Base-by-base conservation (phyloP, 1,140 invertebrate genomes). In the Brachionus rotundiformis region DNA sequence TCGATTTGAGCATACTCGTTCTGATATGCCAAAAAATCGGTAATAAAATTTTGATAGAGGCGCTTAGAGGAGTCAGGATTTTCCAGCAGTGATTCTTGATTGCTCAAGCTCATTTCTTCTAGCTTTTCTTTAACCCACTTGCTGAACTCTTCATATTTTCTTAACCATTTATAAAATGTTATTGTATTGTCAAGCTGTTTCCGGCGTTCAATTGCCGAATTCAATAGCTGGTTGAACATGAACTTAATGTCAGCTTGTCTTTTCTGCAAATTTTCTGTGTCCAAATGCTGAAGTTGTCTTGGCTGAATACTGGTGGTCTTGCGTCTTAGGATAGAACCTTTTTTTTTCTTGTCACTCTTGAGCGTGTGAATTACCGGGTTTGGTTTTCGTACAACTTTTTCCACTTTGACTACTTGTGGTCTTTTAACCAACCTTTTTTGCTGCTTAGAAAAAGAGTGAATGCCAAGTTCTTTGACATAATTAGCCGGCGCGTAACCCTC, bases 401-500 rank as follows among this genome's bases (percentile, higher is more conserved):
- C 61, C 61, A 36, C 11, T 31, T 65, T 13, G 2, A 31, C 19
- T 25, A 29, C 61, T n/a, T 36, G 27, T 0, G 31, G 27, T 7
- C 31, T 92, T 27, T 95, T 93, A 87, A 93, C 90, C 23, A 92
- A 84, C 1, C 94, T 91, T 84, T 95, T 93, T 0, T 5, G 47
- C 47, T 49, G 16, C 47, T 49, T 49, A n/a, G 47, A 13, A 49
- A 49, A 49, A 49, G 5, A 75, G 11, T 49, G 47, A 3, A 94
- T 93, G 83, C 95, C 95, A 59, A 97, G 92, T 88, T 98, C 94
- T 29, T 92, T 91, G 0, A 98, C 94, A 88, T 98, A 98, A 88
- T 98, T 98, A 0, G 95, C 95, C 0, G 97, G 97, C 1, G 98
- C 95, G 88, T 98, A 99, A 10, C 96, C 96, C 85, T 98, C 95